These are phyloP conservation scores for Sarcophaga caerulescens DNA, from an alignment of 2,888 invertebrate genomes.

Conservation along the genomic window DNA sequence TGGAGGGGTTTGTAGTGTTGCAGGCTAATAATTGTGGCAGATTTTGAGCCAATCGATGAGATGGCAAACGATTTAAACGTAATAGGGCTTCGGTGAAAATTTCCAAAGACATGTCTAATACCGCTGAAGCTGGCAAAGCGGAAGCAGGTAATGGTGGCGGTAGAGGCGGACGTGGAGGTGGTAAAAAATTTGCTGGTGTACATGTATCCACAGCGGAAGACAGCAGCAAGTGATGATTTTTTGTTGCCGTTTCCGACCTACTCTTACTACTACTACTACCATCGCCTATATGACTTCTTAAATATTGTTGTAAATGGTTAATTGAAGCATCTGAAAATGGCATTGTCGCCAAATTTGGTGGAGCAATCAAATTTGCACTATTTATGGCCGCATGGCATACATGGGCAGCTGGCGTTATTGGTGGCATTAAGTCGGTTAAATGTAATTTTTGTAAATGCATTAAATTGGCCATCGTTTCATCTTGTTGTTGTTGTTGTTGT, in stretches of 20 bases:
- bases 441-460: slow-evolving; percentile 55
- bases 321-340: slow-evolving; percentile 28
- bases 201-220: background rate
- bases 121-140: slow-evolving; percentile 24
- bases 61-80: slow-evolving; percentile 61
- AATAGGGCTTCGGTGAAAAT: slow-evolving; percentile 61
- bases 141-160: background rate
- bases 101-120: slow-evolving; percentile 57
- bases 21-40: slow-evolving; percentile 18
- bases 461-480: slow-evolving; percentile 44
- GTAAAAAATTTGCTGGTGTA: slow-evolving; percentile 7
- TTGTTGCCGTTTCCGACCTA: background rate
- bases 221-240: background rate
- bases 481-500: slow-evolving; percentile 5
- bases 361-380: slow-evolving; percentile 13
- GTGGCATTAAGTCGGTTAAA: slow-evolving; percentile 32
- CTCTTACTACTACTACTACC: background rate
- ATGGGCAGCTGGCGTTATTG: background rate
- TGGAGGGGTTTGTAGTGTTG: slow-evolving; percentile 13
- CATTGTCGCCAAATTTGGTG: background rate
- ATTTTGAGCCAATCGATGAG: slow-evolving; percentile 29
- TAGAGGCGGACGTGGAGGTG: slow-evolving; percentile 7
- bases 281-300: slow-evolving; percentile 12
- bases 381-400: background rate
- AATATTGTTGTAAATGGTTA: slow-evolving; percentile 52